A percentile compares a stretch with the other conserved stretches of the same genome.
phyloP scores from a whole-genome alignment of 2,888 invertebrate genomes.

The Branchinecta sandiegonensis region DNA sequence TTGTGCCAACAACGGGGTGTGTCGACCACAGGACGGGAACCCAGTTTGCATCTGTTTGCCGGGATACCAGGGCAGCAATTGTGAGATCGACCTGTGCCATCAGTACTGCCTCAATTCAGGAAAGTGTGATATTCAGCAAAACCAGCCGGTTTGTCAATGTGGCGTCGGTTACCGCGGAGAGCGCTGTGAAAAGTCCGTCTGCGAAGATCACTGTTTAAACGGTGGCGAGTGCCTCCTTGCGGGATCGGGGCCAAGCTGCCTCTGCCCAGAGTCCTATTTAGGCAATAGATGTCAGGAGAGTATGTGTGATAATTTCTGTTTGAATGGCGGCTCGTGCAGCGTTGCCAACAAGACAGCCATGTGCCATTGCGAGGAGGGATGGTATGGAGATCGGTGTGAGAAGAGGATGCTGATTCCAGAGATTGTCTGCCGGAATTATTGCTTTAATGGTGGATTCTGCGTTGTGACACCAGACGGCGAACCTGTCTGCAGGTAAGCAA shows the following conservation, averaged over 20 bases:
- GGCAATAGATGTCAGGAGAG: not conserved
- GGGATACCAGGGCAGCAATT: not conserved
- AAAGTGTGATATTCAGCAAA: not conserved
- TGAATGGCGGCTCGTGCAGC: not conserved
- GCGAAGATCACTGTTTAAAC: conserved; percentile 1
- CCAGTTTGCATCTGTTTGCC: not conserved
- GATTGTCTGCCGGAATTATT: not conserved
- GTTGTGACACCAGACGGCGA: not conserved
- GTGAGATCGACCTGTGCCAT: not conserved
- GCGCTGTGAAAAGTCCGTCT: not conserved
- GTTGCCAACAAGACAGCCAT: conserved; percentile 3
- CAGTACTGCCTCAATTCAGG: not conserved
- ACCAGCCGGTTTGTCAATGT: not conserved
- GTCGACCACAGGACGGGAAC: not conserved
- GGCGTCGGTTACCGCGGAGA: not conserved
- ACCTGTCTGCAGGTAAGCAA: not conserved
- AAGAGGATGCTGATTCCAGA: not conserved
- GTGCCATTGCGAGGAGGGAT: not conserved
- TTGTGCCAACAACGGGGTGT: not conserved
- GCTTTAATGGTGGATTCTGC: not conserved
- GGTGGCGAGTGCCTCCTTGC: not conserved
- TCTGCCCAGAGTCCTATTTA: not conserved
- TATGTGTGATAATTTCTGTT: conserved; percentile 1
- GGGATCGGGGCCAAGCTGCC: not conserved
- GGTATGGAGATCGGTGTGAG: conserved; percentile 6